Conservation (phyloP, 2,113 vertebrate species). For the Gadus chalcogrammus region DNA sequence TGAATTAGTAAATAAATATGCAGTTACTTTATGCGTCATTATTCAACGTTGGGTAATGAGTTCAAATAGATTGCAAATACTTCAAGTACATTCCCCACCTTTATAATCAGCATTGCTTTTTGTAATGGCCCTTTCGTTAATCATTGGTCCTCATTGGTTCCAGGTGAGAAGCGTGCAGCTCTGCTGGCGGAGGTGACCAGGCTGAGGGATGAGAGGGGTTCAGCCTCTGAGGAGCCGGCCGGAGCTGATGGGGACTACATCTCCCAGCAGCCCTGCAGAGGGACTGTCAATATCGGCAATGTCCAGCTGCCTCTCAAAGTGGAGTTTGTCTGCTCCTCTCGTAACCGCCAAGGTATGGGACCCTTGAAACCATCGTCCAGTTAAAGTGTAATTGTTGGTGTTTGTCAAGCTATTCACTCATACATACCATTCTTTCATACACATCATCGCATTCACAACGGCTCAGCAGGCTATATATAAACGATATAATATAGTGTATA, state of each 20-base stretch:
- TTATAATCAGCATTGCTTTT: not conserved
- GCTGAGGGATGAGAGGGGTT: slow-evolving; percentile 55
- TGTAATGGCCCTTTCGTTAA: not conserved
- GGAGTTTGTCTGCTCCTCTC: slow-evolving; percentile 74
- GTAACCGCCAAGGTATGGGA: slow-evolving; percentile 57
- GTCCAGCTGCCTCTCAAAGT: slow-evolving; percentile 78
- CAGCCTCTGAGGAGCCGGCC: slow-evolving; percentile 1
- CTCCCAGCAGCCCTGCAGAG: slow-evolving; percentile 66
- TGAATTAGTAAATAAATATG: too few species aligned
- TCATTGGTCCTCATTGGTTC: not conserved
- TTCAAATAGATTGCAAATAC: not conserved
- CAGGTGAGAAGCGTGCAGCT: slow-evolving; percentile 73
- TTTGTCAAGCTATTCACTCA: too few species aligned
- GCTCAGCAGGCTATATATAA: too few species aligned
- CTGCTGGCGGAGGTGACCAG: slow-evolving; percentile 64
- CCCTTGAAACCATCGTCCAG: not conserved
- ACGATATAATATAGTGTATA: not conserved
- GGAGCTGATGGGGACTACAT: slow-evolving; percentile 8
- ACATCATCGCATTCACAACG: too few species aligned
- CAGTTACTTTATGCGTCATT: too few species aligned
- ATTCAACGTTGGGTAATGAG: too few species aligned
- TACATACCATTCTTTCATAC: too few species aligned
- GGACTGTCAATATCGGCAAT: slow-evolving; percentile 66
- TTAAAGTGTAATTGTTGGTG: too few species aligned
- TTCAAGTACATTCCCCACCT: too few species aligned